Conservation (phyloP, 2,797 vertebrate genomes). For the Leontopithecus rosalia region DNA sequence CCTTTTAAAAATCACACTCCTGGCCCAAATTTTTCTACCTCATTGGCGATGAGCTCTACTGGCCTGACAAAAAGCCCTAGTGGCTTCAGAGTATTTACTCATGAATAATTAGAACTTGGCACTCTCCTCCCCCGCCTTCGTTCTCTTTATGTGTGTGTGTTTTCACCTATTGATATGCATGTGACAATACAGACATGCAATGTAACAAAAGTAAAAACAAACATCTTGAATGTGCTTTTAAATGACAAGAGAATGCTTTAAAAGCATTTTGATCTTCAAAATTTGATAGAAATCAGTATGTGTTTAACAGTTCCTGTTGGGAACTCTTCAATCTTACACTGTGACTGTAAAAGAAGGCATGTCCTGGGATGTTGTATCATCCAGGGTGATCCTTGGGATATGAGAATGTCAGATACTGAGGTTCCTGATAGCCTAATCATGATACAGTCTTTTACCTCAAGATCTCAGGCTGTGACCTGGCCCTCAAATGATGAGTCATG, state of each 20-base stretch:
- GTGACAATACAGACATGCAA: neutral
- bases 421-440: neutral
- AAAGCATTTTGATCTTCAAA: conserved; percentile 29
- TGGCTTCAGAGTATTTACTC: conserved; percentile 17
- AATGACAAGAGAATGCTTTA: conserved; percentile 43
- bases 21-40: neutral
- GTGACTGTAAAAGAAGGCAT: neutral
- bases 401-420: neutral
- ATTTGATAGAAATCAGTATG: conserved; percentile 30
- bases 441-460: conserved; percentile 2
- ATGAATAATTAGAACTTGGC: conserved; percentile 50
- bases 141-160: neutral
- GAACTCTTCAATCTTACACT: neutral
- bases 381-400: neutral
- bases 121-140: neutral
- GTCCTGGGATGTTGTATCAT: neutral
- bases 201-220: conserved; percentile 47
- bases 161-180: neutral
- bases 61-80: neutral
- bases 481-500: neutral
- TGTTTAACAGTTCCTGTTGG: conserved; percentile 17
- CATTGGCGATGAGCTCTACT: neutral
- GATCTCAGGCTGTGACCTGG: neutral
- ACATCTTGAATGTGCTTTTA: conserved; percentile 21
- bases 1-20: neutral